These are phyloP conservation scores for Xiphias gladius DNA, from an alignment of 2,113 vertebrate genomes.

Conservation along the genomic window DNA sequence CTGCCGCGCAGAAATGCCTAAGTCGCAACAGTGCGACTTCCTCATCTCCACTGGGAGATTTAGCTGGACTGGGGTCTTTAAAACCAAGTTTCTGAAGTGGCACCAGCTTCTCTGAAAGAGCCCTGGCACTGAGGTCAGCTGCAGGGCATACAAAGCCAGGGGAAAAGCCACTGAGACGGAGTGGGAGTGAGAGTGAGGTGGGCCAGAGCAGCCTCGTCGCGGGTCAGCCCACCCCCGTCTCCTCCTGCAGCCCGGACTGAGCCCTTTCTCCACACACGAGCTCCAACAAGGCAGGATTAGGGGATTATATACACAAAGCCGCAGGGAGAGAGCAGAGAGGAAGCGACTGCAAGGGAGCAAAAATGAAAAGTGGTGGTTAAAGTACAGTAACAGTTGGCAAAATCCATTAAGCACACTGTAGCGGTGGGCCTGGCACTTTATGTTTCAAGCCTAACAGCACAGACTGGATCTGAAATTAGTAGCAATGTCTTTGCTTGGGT, in stretches of 20 bases:
- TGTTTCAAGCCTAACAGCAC: neutral
- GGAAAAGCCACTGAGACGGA: constrained; percentile 1
- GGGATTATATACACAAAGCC: constrained; percentile 54
- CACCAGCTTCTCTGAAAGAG: neutral
- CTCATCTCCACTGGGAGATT: neutral
- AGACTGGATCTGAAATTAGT: neutral
- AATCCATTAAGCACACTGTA: constrained; percentile 7
- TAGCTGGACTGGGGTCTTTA: neutral
- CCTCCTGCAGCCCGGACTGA: constrained; percentile 18
- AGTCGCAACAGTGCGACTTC: neutral
- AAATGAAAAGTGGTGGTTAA: constrained; percentile 10
- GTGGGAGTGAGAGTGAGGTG: constrained; percentile 30
- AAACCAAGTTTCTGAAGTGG: neutral
- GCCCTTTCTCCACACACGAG: constrained; percentile 41
- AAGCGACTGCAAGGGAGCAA: constrained; percentile 12
- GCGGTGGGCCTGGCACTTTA: neutral
- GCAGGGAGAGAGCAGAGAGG: constrained; percentile 30
- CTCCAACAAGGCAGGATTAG: constrained; percentile 61
- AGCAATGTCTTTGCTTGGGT: neutral
- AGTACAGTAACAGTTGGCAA: constrained; percentile 30
- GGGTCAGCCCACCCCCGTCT: constrained; percentile 3
- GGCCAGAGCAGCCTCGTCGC: constrained; percentile 14
- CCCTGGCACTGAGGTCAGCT: constrained; percentile 8
- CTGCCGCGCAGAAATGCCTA: too few relatives aligned
- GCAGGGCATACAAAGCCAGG: neutral